These are phyloP conservation scores for Metaphire vulgaris DNA, from an alignment of 1,140 invertebrate genomes.

Conservation along the genomic window DNA sequence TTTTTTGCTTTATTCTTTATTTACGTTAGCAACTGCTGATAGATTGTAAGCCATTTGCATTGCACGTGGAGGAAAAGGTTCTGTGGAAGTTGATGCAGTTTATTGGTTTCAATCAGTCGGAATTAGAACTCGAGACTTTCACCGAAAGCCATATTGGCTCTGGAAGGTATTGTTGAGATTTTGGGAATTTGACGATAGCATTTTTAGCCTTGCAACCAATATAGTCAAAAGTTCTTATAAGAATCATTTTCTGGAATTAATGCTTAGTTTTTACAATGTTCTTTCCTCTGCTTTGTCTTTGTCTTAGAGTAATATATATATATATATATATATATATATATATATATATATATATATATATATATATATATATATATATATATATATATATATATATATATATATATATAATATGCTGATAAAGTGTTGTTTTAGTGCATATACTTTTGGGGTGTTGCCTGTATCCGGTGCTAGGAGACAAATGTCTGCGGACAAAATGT, in stretches of 20 bases:
- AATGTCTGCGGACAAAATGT: too few relatives aligned
- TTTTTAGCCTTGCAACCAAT: too few relatives aligned
- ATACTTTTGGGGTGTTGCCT: too few relatives aligned
- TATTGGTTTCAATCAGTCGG: constrained; percentile 52
- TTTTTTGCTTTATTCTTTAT: too few relatives aligned
- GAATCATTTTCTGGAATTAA: neutral
- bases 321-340: neutral
- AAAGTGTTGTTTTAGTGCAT: too few relatives aligned
- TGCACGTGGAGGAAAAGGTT: constrained; percentile 79
- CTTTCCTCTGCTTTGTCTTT: neutral
- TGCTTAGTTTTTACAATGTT: neutral
- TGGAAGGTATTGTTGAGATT: too few relatives aligned
- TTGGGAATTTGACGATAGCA: neutral
- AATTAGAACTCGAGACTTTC: constrained; percentile 53
- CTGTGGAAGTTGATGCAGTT: constrained; percentile 76
- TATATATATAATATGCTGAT: too few relatives aligned
- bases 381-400: too few relatives aligned
- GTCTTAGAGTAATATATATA: neutral
- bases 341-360: neutral
- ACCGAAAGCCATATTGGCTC: constrained; percentile 69
- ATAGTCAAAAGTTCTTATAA: too few relatives aligned
- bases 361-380: neutral
- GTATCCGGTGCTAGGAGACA: too few relatives aligned
- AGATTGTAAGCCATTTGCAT: constrained; percentile 70
- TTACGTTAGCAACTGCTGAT: constrained; percentile 72